Percentiles rank a stretch among this genome's conserved stretches.
phyloP scores from a whole-genome alignment of 2,888 invertebrate genomes.

The Rhamnusium bicolor region DNA sequence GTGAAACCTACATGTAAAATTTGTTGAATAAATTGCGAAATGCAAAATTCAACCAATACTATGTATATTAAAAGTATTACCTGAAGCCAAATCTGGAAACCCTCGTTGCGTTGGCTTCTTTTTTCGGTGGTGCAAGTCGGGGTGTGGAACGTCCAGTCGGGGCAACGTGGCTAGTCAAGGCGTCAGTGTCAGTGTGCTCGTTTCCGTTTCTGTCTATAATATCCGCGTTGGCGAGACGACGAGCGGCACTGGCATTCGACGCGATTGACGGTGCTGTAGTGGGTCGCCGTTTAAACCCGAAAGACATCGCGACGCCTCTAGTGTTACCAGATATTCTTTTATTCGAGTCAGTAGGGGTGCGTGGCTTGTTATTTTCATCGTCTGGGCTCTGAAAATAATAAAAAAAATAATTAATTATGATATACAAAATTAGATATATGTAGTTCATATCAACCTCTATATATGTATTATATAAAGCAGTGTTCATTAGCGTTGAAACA shows the following conservation, averaged over 20 bases:
- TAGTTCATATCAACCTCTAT: no score
- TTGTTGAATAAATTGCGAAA: no score
- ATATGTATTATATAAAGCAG: no score
- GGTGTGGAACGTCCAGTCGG: constrained; percentile 79
- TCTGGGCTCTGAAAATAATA: constrained; percentile 55
- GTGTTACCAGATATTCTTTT: constrained; percentile 60
- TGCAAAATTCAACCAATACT: no score
- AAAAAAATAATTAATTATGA: no score
- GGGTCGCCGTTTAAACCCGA: constrained; percentile 85
- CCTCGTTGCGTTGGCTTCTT: constrained; percentile 77
- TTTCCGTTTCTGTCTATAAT: constrained; percentile 69
- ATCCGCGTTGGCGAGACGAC: constrained; percentile 70
- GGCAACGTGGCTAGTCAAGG: constrained; percentile 64
- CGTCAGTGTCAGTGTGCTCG: constrained; percentile 61
- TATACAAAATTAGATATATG: no score
- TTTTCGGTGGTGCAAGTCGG: constrained; percentile 78
- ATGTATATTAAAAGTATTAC: no score
- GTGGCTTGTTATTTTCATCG: constrained; percentile 51
- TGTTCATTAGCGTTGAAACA: no score
- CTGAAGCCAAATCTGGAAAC: constrained; percentile 86
- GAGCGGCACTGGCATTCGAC: constrained; percentile 64
- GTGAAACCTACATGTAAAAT: no score
- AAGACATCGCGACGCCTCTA: constrained; percentile 86
- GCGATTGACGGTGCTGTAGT: constrained; percentile 70
- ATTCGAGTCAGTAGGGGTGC: constrained; percentile 37